Percentiles rank a stretch among this genome's conserved stretches.
phyloP scores from a whole-genome alignment of 2,888 invertebrate genomes.

The Anodontia alba region DNA sequence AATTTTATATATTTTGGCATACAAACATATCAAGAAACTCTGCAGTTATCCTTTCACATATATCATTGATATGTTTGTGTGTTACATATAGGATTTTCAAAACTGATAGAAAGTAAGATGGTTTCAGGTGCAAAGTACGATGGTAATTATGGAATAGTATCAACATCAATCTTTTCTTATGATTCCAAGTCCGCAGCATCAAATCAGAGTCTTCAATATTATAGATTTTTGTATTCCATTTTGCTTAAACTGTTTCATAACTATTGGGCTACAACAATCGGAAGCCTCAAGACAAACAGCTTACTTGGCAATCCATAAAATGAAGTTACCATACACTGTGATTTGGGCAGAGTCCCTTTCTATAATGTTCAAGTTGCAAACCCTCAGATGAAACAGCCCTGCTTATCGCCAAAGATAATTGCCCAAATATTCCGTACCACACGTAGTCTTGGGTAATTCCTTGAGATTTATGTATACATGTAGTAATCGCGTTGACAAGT shows the following conservation, averaged over 20 bases:
- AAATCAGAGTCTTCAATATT: conserved; percentile 25
- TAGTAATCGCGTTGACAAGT: conserved; percentile 31
- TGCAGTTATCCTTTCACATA: not conserved
- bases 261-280: too few species aligned
- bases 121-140: conserved; percentile 10
- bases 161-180: conserved; percentile 14
- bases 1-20: too few species aligned
- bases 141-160: conserved; percentile 9
- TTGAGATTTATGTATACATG: conserved; percentile 41
- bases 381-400: conserved; percentile 19
- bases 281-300: too few species aligned
- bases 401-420: conserved; percentile 41
- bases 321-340: not conserved
- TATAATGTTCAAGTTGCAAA: conserved; percentile 23
- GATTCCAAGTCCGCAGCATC: conserved; percentile 19
- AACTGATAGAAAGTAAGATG: not conserved
- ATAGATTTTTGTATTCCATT: too few species aligned
- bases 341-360: conserved; percentile 14
- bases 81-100: conserved; percentile 1
- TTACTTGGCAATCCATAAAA: not conserved
- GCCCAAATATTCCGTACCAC: conserved; percentile 30
- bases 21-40: too few species aligned
- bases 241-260: too few species aligned
- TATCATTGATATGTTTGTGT: conserved; percentile 16
- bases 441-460: conserved; percentile 26